A percentile compares a stretch with the other conserved stretches of the same genome.
Evolutionary conservation across 2,113 vertebrate genomes (phyloP).

Genomic region (Periophthalmus modestus): DNA sequence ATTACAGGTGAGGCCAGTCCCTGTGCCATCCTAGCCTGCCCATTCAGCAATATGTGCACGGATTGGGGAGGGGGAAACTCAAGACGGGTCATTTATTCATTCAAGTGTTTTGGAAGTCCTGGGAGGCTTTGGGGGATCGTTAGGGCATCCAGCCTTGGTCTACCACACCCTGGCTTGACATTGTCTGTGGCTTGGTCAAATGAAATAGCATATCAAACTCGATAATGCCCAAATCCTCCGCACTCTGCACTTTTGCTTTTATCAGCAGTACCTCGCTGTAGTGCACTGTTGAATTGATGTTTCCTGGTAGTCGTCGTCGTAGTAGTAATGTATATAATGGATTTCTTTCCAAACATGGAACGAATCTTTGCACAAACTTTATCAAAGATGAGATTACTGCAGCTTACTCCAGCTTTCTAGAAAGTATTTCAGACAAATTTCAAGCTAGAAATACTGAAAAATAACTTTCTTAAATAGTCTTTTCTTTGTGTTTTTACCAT

Average conservation of each 20-base stretch:
- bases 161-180: slow-evolving; percentile 63
- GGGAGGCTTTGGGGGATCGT: slow-evolving; percentile 53
- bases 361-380: not conserved
- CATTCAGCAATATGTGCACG: slow-evolving; percentile 61
- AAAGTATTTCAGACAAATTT: too few relatives aligned
- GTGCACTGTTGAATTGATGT: not conserved
- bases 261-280: slow-evolving; percentile 1
- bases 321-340: not conserved
- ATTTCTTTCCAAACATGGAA: not conserved
- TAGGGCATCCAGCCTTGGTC: slow-evolving; percentile 56
- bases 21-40: slow-evolving; percentile 65
- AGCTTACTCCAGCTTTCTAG: not conserved
- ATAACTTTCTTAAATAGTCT: too few relatives aligned
- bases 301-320: slow-evolving; percentile 7
- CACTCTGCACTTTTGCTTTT: slow-evolving; percentile 5
- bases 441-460: too few relatives aligned
- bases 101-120: slow-evolving; percentile 62
- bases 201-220: slow-evolving; percentile 61
- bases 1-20: slow-evolving; percentile 68
- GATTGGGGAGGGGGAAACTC: slow-evolving; percentile 52
- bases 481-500: too few relatives aligned
- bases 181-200: slow-evolving; percentile 63
- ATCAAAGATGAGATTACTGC: not conserved
- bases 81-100: slow-evolving; percentile 64
- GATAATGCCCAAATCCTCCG: slow-evolving; percentile 48